A percentile compares a stretch with the other conserved stretches of the same genome.
Evolutionary conservation across 2,113 vertebrate genomes (phyloP).

Genomic region (Dinomys branickii): DNA sequence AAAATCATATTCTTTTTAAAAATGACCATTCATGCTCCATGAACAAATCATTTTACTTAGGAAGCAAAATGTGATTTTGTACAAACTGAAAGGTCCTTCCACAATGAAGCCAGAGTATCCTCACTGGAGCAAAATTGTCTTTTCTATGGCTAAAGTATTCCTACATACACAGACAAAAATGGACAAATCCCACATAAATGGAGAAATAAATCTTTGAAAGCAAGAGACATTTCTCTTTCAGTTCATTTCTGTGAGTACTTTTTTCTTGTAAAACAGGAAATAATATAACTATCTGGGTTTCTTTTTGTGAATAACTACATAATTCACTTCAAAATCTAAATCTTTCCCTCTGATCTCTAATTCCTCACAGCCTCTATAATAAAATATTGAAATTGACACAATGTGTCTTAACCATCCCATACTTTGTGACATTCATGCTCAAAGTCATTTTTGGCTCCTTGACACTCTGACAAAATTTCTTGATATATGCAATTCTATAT

Average conservation of each 20-base stretch:
- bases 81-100: constrained; percentile 2
- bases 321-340: constrained; percentile 54
- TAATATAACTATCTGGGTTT: constrained; percentile 16
- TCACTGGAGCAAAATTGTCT: constrained; percentile 32
- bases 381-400: constrained; percentile 55
- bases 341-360: constrained; percentile 55
- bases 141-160: not conserved
- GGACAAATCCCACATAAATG: constrained; percentile 18
- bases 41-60: constrained; percentile 25
- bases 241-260: constrained; percentile 39
- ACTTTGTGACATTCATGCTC: constrained; percentile 38
- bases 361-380: constrained; percentile 36
- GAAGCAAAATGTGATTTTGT: constrained; percentile 40
- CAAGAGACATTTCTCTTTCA: constrained; percentile 17
- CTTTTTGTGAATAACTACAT: constrained; percentile 40
- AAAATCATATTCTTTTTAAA: constrained; percentile 56
- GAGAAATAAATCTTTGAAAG: constrained; percentile 58
- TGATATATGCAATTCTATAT: constrained; percentile 55
- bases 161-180: not conserved
- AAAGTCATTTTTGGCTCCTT: constrained; percentile 57
- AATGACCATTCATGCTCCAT: not conserved
- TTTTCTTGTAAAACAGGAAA: constrained; percentile 61
- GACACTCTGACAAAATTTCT: constrained; percentile 7
- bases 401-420: constrained; percentile 30
- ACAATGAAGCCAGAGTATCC: not conserved